Base-by-base conservation (phyloP, 2,797 vertebrate genomes). In the Sebastes itinus region DNA sequence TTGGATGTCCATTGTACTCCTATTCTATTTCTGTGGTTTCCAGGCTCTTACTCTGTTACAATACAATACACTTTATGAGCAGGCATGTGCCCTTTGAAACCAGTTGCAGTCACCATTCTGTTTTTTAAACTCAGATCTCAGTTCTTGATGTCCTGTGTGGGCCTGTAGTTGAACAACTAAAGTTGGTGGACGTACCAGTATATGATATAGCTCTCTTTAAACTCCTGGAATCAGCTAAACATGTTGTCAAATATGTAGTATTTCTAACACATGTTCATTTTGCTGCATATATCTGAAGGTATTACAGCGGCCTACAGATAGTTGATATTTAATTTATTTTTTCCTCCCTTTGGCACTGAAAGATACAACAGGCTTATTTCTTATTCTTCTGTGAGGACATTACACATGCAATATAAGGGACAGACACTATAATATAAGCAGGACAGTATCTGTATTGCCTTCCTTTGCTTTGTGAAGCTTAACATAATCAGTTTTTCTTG, bases 171-270 rank as follows among this genome's bases (percentile, higher is more conserved):
- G 14, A 10, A 54, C 10, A 61, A 6, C 18, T 22, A 1, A 35
- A 5, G 16, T 30, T 35, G 5, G 22, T 35, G 52, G n/a, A 20
- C 0, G 0, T 38, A 0, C 35, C 13, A 1, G 8, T 6, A 46
- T 0, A 16, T 3, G 2, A 7, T 22, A 16, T 14, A 20, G 16
- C 7, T 67, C 10, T 27, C 54, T 32, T 67, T 59, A 2, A 28
- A 4, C 33, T 14, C 35, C 14, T 38, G 35, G 13, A 38, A 38
- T 70, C 68, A 58, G 16, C 6, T 59, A n/a, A 52, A 33, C 6
- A 23, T 11, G 27, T 58, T 12, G 7, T 64, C 23, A 28, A 65
- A 38, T 27, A 49, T 56, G 6, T 0, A 38, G 35, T 38, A 38
- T 38, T 38, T 38, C 14, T 32, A 25, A 30, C 35, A 42, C 18